Conservation (phyloP, 2,113 vertebrate genomes). For the Columba livia region DNA sequence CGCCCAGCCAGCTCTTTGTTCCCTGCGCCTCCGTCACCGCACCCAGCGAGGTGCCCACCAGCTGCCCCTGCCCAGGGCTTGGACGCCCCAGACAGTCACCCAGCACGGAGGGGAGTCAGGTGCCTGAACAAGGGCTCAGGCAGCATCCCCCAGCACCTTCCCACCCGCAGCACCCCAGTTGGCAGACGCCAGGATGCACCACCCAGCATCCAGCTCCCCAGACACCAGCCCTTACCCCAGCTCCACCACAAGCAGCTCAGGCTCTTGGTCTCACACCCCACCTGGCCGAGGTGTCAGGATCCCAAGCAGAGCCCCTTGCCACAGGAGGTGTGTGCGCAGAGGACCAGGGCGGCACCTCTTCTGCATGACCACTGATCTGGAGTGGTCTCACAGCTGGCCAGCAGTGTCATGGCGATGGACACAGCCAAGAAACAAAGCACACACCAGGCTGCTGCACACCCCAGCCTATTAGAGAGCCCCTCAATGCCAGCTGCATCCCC, state of each 20-base stretch:
- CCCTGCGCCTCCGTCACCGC: rapidly evolving
- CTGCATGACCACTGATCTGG: neutral
- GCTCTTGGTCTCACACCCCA: neutral
- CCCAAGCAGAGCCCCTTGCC: neutral
- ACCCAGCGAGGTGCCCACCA: neutral
- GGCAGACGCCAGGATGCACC: neutral
- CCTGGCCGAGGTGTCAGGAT: neutral
- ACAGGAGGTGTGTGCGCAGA: rapidly evolving
- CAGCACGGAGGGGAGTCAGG: too few species aligned
- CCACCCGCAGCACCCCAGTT: neutral
- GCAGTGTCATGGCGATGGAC: rapidly evolving
- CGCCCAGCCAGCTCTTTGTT: slow-evolving; percentile 11
- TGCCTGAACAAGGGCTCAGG: neutral
- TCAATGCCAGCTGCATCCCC: neutral
- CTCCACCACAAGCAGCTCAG: neutral
- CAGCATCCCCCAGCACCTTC: neutral
- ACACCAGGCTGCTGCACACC: rapidly evolving
- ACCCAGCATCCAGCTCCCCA: neutral
- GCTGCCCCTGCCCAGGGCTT: neutral
- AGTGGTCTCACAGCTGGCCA: neutral
- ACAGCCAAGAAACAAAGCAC: neutral
- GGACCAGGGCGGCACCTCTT: neutral
- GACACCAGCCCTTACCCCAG: neutral
- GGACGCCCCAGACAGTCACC: neutral
- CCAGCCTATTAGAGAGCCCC: neutral